Conservation (phyloP, 2,888 invertebrate species). For the Tineola bisselliella region DNA sequence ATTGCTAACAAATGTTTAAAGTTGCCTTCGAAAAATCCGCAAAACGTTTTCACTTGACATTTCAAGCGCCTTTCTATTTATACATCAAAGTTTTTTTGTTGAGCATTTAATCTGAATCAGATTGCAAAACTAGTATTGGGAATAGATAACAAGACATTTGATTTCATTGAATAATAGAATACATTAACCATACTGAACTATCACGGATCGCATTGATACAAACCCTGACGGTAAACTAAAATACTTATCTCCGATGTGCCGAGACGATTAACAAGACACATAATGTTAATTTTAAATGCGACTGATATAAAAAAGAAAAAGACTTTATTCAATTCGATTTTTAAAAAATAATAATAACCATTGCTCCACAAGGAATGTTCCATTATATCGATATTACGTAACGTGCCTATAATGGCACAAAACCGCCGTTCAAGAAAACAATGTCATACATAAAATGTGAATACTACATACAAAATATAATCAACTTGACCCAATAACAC, state of each 20-base stretch:
- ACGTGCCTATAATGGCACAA: neutral
- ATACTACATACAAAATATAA: neutral
- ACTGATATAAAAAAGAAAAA: no score
- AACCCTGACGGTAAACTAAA: no score
- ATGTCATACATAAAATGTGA: constrained; percentile 8
- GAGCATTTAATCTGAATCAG: neutral
- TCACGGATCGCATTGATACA: no score
- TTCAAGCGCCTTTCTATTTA: neutral
- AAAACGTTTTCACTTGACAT: neutral
- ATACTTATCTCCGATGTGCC: no score
- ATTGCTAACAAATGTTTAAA: constrained; percentile 13
- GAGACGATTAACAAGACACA: no score
- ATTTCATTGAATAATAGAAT: no score
- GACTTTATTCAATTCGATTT: no score
- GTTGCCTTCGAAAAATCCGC: neutral
- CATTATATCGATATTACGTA: neutral
- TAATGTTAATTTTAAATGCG: no score
- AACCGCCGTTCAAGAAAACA: constrained; percentile 4
- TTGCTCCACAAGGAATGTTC: neutral
- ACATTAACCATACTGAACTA: no score
- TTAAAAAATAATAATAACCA: no score
- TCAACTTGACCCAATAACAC: no score
- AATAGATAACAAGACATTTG: no score
- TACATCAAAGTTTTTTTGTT: neutral
- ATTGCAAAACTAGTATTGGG: neutral